Base-by-base conservation (phyloP, 2,797 vertebrate species). In the Pantherophis alleghaniensis region DNA sequence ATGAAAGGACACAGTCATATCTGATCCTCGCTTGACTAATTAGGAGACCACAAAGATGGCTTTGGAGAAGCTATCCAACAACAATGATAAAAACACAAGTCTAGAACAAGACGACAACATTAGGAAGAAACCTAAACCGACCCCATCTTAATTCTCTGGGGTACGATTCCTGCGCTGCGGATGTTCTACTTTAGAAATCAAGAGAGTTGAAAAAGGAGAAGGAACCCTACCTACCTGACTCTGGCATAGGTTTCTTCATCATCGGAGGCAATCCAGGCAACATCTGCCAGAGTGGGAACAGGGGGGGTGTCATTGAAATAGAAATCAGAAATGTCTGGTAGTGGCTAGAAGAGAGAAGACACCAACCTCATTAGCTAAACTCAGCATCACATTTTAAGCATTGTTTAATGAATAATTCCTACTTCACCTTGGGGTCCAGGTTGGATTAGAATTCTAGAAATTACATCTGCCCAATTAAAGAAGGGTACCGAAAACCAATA, bases 211-310 rank as follows among this genome's bases (percentile, higher is more conserved):
- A 90, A 60, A 51, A 91, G 1, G 22, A 51, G 6, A 28, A 94
- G 88, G 96, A 96, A 94, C 37, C 32, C 51, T 10, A 53, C 51
- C 7, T 96, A 99, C 99, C 99, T 98, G 97, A 99, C 99, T 98
- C 99, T 98, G 94, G 99, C 99, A 42, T 99, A 99, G 0, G 99
- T 99, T 95, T 99, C 99, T 96, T 99, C 99, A 92, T 99, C 99
- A 91, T 99, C 99, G 10, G 99, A 98, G 47, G 98, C 99, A 90
- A 99, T 99, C 99, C 99, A 99, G 92, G 99, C 99, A 37, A 99
- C 98, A 95, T 99, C 99, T 91, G 99, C 99, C 97, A 99, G 94
- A 5, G 99, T 99, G 69, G 99, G 99, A 47, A 99, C 99, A 26
- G 98, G 96, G 22, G 99, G 99, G 0, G 98, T 98, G 0, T 99